Evolutionary conservation across 2,113 vertebrate species (phyloP).

Genomic region (Brachypodius melanocephalos): DNA sequence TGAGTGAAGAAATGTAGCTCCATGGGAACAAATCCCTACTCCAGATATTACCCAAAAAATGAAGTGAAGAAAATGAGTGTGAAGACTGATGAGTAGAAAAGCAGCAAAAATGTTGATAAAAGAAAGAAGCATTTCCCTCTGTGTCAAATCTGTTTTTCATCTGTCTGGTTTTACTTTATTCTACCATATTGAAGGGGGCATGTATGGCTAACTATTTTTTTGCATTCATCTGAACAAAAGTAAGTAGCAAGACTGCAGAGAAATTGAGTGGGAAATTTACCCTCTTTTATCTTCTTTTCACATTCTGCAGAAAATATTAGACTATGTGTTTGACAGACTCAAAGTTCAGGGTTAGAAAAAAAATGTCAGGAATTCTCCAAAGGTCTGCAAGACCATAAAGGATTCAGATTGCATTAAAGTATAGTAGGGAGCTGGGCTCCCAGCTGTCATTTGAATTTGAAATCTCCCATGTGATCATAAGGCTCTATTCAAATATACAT

Average conservation of each 20-base stretch:
- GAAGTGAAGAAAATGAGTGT: not conserved
- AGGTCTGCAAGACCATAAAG: not conserved
- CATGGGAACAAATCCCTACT: not conserved
- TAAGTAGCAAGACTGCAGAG: not conserved
- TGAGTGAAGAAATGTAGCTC: fast-evolving
- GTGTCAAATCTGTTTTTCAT: not conserved
- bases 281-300: not conserved
- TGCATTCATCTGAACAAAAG: not conserved
- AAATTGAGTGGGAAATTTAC: not conserved
- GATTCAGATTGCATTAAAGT: not conserved
- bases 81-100: not conserved
- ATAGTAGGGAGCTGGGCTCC: not conserved
- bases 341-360: not conserved
- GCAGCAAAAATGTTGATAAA: not conserved
- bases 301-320: not conserved
- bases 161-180: not conserved
- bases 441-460: not conserved
- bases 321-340: not conserved
- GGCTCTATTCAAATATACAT: not conserved
- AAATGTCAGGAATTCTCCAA: not conserved
- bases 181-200: not conserved
- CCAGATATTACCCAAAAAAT: not conserved
- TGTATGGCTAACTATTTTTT: fast-evolving
- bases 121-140: not conserved
- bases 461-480: not conserved